A percentile compares a stretch with the other conserved stretches of the same genome.
These are phyloP conservation scores for Synchiropus splendidus DNA, from an alignment of 2,113 vertebrate species.

Conservation along the genomic window DNA sequence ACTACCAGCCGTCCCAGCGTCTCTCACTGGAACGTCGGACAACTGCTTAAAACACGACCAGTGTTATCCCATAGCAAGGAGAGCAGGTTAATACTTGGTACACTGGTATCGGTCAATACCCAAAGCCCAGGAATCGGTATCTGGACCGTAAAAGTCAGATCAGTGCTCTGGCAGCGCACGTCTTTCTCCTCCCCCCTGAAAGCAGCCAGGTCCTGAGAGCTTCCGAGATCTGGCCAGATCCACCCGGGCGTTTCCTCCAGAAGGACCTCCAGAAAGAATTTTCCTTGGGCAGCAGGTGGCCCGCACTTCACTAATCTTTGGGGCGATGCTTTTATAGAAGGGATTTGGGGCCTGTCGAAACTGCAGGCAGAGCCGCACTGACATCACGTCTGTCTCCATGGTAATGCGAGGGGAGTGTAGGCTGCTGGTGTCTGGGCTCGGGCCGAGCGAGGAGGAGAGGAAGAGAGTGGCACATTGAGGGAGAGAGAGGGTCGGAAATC, in stretches of 20 bases:
- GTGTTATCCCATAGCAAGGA: too few species aligned
- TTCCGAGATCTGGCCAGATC: constrained; percentile 22
- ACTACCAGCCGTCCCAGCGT: too few species aligned
- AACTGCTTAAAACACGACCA: too few species aligned
- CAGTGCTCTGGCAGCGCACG: too few species aligned
- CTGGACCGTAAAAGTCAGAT: too few species aligned
- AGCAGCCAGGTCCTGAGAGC: too few species aligned
- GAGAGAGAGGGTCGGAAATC: constrained; percentile 56
- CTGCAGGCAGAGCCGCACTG: constrained; percentile 48
- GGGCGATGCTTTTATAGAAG: constrained; percentile 15
- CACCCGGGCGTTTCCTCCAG: constrained; percentile 27
- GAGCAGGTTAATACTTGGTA: too few species aligned
- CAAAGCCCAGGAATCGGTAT: too few species aligned
- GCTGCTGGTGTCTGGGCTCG: constrained; percentile 46
- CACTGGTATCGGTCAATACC: too few species aligned
- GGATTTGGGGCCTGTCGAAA: constrained; percentile 33
- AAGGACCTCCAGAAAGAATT: constrained; percentile 13
- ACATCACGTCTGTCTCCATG: constrained; percentile 74
- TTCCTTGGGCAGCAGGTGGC: constrained; percentile 22
- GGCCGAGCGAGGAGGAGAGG: constrained; percentile 26
- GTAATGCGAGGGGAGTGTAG: constrained; percentile 53
- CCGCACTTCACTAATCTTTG: constrained; percentile 37
- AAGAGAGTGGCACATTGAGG: too few species aligned
- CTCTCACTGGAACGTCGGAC: too few species aligned
- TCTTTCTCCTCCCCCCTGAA: too few species aligned